phyloP scores from a whole-genome alignment of 2,888 invertebrate genomes.

The Schizaphis graminum region DNA sequence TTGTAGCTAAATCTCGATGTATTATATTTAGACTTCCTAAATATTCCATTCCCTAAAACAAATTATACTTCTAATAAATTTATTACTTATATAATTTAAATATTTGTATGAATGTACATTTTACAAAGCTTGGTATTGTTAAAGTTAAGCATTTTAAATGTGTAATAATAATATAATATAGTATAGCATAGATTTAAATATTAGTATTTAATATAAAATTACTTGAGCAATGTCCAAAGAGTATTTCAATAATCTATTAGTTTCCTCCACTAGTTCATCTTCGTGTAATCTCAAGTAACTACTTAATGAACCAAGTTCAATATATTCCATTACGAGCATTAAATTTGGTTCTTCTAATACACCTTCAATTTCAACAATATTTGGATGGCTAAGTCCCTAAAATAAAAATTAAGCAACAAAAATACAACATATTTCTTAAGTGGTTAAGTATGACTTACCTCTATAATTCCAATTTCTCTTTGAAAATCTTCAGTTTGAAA shows the following conservation, averaged over 20 bases:
- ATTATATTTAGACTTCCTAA: constrained; percentile 86
- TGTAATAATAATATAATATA: neutral
- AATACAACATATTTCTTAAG: neutral
- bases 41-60: constrained; percentile 87
- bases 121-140: neutral
- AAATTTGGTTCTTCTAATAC: constrained; percentile 84
- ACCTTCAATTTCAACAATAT: constrained; percentile 89
- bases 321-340: constrained; percentile 90
- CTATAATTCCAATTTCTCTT: constrained; percentile 90
- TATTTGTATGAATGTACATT: neutral
- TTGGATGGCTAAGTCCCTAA: constrained; percentile 84
- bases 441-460: constrained; percentile 73
- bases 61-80: constrained; percentile 2
- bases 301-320: constrained; percentile 86
- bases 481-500: constrained; percentile 77
- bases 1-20: constrained; percentile 89
- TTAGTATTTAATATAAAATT: constrained; percentile 67
- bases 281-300: constrained; percentile 82
- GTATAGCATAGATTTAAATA: constrained; percentile 19
- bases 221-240: constrained; percentile 87
- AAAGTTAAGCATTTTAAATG: neutral
- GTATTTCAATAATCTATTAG: constrained; percentile 79
- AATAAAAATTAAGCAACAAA: constrained; percentile 49
- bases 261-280: constrained; percentile 67
- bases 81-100: neutral